These are phyloP conservation scores for Parazoanthus swiftii DNA, from an alignment of 92 coral and sea anemone species.

Conservation along the genomic window DNA sequence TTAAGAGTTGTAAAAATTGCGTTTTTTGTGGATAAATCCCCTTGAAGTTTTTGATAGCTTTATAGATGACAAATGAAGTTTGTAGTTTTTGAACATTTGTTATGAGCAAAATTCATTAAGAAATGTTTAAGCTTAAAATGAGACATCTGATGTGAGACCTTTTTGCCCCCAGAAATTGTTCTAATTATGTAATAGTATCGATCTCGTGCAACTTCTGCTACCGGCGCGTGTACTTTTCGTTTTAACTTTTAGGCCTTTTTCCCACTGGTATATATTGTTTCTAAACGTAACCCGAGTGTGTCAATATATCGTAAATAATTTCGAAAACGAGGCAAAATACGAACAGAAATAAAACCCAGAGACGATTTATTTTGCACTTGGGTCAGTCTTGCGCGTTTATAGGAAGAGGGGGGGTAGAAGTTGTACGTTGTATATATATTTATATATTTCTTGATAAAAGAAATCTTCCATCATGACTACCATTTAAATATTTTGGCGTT, in stretches of 20 bases:
- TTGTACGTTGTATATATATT: slow-evolving; percentile 1
- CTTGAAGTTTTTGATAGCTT: slow-evolving; percentile 18
- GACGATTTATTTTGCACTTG: too few species aligned
- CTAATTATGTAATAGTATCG: slow-evolving; percentile 8
- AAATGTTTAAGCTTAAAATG: slow-evolving; percentile 12
- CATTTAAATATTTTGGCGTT: slow-evolving; percentile 15
- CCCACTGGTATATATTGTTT: slow-evolving; percentile 9
- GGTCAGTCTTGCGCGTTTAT: too few species aligned
- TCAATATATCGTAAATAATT: slow-evolving; percentile 6
- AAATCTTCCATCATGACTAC: neutral
- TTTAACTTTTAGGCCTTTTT: slow-evolving; percentile 14
- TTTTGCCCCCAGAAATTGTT: slow-evolving; percentile 19
- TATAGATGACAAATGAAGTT: slow-evolving; percentile 10
- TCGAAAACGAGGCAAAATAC: too few species aligned
- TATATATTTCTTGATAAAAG: slow-evolving; percentile 15
- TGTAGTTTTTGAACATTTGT: slow-evolving; percentile 6
- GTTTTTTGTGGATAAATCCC: slow-evolving; percentile 16
- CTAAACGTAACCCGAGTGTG: slow-evolving; percentile 16
- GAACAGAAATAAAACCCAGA: too few species aligned
- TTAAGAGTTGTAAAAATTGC: slow-evolving; percentile 14
- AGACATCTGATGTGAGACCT: slow-evolving; percentile 16
- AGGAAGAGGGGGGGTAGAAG: too few species aligned
- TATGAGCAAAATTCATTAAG: slow-evolving; percentile 15
- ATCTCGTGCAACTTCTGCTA: slow-evolving; percentile 6
- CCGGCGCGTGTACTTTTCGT: slow-evolving; percentile 10